Evolutionary conservation across 2,888 invertebrate genomes (phyloP), one percentile per base, ranked within the genome.

Genomic region (Sericinus montela): DNA sequence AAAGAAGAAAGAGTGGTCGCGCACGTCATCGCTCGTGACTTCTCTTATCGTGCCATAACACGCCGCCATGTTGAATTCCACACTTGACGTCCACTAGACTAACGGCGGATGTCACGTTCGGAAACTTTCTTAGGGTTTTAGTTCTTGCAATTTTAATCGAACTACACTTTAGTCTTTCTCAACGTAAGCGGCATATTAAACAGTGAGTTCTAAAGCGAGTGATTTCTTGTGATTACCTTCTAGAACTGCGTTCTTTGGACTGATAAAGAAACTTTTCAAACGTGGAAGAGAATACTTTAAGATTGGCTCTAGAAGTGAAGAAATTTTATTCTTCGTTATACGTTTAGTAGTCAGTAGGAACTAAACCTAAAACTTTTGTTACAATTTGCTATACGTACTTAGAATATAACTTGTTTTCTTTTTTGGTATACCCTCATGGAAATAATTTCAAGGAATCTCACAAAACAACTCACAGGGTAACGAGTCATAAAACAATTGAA

Each of bases 1-100:
- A 96, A 78, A 91, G 96, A 51, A 90, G 96, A 77, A 94, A 94
- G 92, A 94, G 93, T 73, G 93, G 93, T 55, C 80, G 85, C 63
- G 78, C 84, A 19, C 75, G 88, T 0, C 87, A 85, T 60, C 88
- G 89, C 72, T 75, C 80, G 70, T 88, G 81, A 85, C 70, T 69
- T 63, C 49, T 38, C 58, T 60, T 25, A 53, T 62, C 65, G 72
- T 71, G 75, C 73, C 75, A 67, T 69, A 59, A 56, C 52, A 60
- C 65, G 63, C 69, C 64, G 25, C 25, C 25, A 65, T 67, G 56
- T 60, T 61, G 60, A 50, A 52, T 59, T 57, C 53, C 13, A 3
- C 40, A 43, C n/a, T 53, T 47, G 53, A 58, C 52, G 55, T 48
- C 50, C 45, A 45, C 46, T 42, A 45, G 42, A 34, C 9, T 34